Evolutionary conservation across 64 coral and sea anemone genomes (phyloP), one percentile per base, ranked within the genome.

Genomic region (Pocillopora verrucosa): DNA sequence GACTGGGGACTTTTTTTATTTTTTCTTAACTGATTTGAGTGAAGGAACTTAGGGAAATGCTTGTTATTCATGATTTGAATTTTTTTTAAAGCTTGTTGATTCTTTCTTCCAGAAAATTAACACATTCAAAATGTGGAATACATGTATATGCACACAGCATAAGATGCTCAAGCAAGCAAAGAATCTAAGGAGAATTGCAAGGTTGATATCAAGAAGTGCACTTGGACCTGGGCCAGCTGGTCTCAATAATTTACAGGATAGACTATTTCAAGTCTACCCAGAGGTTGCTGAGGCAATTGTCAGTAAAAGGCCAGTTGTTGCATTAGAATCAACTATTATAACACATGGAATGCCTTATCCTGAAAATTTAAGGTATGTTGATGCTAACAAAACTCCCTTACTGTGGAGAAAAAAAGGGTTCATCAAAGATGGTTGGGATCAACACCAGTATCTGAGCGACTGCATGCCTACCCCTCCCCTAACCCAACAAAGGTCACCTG

Each of bases 271-370:
- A 88, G 41, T 99, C 57, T 70, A 93, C 86, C 69, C 91, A 65
- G 97, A 99, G 22, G 94, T 99, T 64, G 82, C 93, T 36, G 91
- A 99, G 41, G 97, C 97, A 24, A 30, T 95, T 51, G 74, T 89
- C 5, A 82, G 82, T 11, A 95, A 92, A 60, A 92, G 93, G 61
- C 97, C 97, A 62, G 86, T 99, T 34, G 88, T 99, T 15, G 97
- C 97, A 16, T 86, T 99, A 51, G 97, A 99, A 56, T 99, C 97
- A 51, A 99, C 97, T 5, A 95, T 99, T 19, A 87, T 95, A 60
- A 93, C 93, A 16, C 97, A 99, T 91, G 97, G 97, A 62, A 95
- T 99, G 91, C 91, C 97, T 34, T 99, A 93, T 26, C 97, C 97
- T 80, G 89, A 99, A 73, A 99, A 99, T 58, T n/a, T 95, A 0